Evolutionary conservation across 2,797 vertebrate species (phyloP).

Genomic region (Phoxinus dragarum): DNA sequence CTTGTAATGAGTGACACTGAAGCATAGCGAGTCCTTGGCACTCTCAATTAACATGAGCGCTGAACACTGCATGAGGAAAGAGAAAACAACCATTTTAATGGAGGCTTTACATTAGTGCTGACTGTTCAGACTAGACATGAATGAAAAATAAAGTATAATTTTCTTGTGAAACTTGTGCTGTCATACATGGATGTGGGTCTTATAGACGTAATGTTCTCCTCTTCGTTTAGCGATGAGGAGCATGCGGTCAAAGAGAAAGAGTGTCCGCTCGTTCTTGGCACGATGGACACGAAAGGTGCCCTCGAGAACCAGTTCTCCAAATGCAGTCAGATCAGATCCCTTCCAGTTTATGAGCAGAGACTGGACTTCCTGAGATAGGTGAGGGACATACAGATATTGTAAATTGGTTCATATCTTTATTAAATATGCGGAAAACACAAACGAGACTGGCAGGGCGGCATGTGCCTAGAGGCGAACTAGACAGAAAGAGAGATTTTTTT

Average conservation of each 20-base stretch:
- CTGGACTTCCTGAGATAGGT: constrained; percentile 87
- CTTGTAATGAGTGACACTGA: constrained; percentile 93
- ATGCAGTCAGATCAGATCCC: constrained; percentile 89
- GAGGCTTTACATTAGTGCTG: neutral
- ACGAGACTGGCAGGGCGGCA: too few species aligned
- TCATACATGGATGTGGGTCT: constrained; percentile 88
- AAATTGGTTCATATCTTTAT: neutral
- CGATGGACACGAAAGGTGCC: constrained; percentile 90
- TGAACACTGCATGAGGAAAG: constrained; percentile 80
- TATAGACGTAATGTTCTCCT: constrained; percentile 89
- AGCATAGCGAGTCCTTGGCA: constrained; percentile 89
- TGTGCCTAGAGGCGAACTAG: too few species aligned
- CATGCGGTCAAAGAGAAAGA: constrained; percentile 91
- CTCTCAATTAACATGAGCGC: constrained; percentile 93
- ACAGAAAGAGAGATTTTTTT: too few species aligned
- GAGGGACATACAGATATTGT: neutral
- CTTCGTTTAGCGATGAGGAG: constrained; percentile 91
- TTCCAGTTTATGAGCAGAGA: constrained; percentile 93
- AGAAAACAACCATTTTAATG: constrained; percentile 1
- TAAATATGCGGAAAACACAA: too few species aligned
- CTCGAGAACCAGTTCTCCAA: constrained; percentile 92
- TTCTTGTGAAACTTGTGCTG: neutral
- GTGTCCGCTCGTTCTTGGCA: constrained; percentile 86
- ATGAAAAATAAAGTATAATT: neutral
- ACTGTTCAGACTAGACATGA: neutral